Conservation (phyloP, 2,888 invertebrate species). For the Agrotis ipsilon region DNA sequence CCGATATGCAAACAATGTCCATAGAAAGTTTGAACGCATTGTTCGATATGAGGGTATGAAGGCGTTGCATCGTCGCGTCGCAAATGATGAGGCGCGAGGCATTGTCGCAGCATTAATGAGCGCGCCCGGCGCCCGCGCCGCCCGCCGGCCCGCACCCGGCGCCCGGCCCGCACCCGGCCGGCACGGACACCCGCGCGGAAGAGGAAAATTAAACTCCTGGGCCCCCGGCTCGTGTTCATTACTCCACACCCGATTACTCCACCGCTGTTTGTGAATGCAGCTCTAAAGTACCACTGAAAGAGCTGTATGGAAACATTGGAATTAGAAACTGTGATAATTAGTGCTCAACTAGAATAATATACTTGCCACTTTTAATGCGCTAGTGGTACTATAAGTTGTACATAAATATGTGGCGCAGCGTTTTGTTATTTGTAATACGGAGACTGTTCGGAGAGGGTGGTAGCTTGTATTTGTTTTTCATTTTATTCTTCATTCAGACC, state of each 20-base stretch:
- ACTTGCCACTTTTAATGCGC: slow-evolving; percentile 57
- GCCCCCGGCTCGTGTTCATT: slow-evolving; percentile 88
- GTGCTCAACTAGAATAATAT: slow-evolving; percentile 63
- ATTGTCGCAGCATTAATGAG: slow-evolving; percentile 89
- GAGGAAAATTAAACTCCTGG: slow-evolving; percentile 91
- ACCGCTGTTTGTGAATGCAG: slow-evolving; percentile 81
- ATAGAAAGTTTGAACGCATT: slow-evolving; percentile 67
- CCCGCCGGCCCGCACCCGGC: slow-evolving; percentile 59
- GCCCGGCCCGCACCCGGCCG: slow-evolving; percentile 69
- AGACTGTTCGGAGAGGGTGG: slow-evolving; percentile 52
- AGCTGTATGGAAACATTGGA: slow-evolving; percentile 70
- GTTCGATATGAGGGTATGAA: slow-evolving; percentile 65
- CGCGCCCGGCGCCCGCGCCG: slow-evolving; percentile 62
- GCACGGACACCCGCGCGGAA: slow-evolving; percentile 87
- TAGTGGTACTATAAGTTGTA: slow-evolving; percentile 46
- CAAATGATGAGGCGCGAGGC: slow-evolving; percentile 88
- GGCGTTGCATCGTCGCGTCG: slow-evolving; percentile 66
- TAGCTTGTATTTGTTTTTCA: slow-evolving; percentile 81
- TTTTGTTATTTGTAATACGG: slow-evolving; percentile 56
- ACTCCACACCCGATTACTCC: slow-evolving; percentile 86
- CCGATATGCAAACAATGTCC: slow-evolving; percentile 58
- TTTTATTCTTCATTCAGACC: slow-evolving; percentile 80
- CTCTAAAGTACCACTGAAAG: slow-evolving; percentile 75
- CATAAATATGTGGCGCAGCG: slow-evolving; percentile 47
- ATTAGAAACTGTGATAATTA: slow-evolving; percentile 73